phyloP scores from a whole-genome alignment of 2,113 vertebrate genomes.

The Amazona vittata region DNA sequence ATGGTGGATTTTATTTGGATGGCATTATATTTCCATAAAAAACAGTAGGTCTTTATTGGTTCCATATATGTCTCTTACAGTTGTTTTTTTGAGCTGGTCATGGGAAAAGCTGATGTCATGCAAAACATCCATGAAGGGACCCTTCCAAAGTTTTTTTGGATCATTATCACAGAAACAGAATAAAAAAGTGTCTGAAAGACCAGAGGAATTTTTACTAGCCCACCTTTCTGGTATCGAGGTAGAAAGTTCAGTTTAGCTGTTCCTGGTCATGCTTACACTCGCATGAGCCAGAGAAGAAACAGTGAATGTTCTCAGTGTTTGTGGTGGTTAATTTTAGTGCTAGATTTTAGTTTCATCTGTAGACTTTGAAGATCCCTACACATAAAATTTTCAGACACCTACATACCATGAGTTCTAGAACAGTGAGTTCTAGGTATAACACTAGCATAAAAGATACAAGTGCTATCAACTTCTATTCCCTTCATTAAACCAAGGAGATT shows the following conservation, averaged over 20 bases:
- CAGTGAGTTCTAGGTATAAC: neutral
- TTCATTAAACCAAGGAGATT: neutral
- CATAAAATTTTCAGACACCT: neutral
- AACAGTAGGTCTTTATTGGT: conserved; percentile 16
- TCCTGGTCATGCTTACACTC: neutral
- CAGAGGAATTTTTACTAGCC: neutral
- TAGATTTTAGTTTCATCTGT: neutral
- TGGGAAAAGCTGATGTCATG: conserved; percentile 29
- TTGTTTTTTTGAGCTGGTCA: conserved; percentile 20
- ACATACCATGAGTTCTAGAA: neutral
- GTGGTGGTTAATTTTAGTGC: neutral
- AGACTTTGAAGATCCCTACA: neutral
- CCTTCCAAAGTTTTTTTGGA: neutral
- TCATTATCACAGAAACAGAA: neutral
- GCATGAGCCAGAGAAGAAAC: neutral
- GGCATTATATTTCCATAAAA: conserved; percentile 27
- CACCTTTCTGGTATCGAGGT: neutral
- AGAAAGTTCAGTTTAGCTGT: neutral
- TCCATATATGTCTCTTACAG: neutral
- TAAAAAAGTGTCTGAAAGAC: neutral
- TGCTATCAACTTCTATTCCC: neutral
- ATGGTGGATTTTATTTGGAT: conserved; percentile 37
- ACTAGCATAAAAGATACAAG: neutral
- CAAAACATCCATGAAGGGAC: neutral
- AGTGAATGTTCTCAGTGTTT: neutral